phyloP scores from a whole-genome alignment of 2,888 invertebrate species.

The Neoaliturus tenellus region DNA sequence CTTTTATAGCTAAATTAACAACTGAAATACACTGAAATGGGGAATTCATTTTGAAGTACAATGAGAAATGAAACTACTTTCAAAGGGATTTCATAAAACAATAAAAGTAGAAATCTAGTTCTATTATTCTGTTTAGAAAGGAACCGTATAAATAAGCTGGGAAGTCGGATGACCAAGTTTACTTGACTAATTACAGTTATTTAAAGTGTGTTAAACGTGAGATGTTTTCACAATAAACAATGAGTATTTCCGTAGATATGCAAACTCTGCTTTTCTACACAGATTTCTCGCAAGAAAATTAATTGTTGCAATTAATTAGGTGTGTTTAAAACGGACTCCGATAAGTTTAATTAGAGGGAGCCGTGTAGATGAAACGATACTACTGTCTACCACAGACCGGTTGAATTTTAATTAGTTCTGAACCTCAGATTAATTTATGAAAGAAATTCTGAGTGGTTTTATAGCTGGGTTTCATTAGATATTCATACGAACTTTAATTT shows the following conservation, averaged over 20 bases:
- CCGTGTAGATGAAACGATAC: background rate
- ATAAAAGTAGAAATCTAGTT: too few species aligned
- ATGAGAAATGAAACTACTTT: too few species aligned
- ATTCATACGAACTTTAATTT: too few species aligned
- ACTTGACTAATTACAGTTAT: background rate
- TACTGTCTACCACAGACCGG: background rate
- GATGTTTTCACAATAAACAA: background rate
- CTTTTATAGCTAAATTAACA: too few species aligned
- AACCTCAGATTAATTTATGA: background rate
- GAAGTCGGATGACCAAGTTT: background rate
- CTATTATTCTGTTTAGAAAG: background rate
- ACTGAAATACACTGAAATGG: too few species aligned
- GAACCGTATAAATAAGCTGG: background rate
- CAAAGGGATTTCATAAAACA: too few species aligned
- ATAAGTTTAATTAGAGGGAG: background rate
- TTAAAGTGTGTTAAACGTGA: background rate
- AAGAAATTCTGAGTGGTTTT: too few species aligned
- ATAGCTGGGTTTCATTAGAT: too few species aligned
- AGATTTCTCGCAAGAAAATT: background rate
- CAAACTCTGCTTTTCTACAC: background rate
- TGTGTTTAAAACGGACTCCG: background rate
- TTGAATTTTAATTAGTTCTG: background rate
- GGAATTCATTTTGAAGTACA: too few species aligned
- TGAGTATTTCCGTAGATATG: background rate
- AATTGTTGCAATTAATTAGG: background rate